These are phyloP conservation scores for Centropristis striata DNA, from an alignment of 2,113 vertebrate genomes.

Conservation along the genomic window DNA sequence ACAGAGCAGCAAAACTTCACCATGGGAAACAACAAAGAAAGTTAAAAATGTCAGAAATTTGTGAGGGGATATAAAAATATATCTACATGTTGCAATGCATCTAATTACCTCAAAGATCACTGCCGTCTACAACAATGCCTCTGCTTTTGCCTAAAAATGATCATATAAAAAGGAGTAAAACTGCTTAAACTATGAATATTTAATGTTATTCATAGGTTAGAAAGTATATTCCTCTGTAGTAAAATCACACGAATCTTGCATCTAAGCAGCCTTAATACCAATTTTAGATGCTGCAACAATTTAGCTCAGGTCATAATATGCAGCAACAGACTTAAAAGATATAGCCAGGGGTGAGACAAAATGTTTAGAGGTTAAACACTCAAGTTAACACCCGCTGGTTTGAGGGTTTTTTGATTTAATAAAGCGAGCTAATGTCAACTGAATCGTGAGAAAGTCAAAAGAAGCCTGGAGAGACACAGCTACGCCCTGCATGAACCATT, in stretches of 20 bases:
- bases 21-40: no score
- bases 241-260: neutral
- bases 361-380: neutral
- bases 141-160: no score
- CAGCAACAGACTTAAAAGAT: neutral
- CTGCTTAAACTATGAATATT: neutral
- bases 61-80: no score
- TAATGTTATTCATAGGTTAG: neutral
- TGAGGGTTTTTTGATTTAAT: neutral
- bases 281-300: no score
- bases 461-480: neutral
- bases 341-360: neutral
- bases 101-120: no score
- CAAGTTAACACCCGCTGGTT: neutral
- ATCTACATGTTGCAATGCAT: no score
- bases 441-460: neutral
- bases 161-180: neutral
- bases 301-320: no score
- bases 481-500: neutral
- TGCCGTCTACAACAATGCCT: no score
- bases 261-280: neutral
- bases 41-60: no score
- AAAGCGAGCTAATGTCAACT: neutral
- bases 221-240: neutral
- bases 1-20: no score